Evolutionary conservation across 2,113 vertebrate genomes (phyloP).

Genomic region (Oenanthe oenanthe): DNA sequence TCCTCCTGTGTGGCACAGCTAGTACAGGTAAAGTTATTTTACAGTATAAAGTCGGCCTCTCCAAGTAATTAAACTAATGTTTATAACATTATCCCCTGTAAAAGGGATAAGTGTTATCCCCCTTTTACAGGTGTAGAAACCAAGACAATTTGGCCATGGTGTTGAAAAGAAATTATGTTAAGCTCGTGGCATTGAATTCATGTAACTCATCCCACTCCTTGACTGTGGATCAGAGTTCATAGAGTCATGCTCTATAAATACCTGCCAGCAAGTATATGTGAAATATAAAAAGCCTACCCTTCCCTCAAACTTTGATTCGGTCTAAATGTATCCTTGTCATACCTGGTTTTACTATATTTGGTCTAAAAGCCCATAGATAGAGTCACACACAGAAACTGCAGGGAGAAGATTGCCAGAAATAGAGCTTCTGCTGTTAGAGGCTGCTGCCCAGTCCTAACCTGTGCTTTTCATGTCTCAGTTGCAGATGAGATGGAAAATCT

Average conservation of each 20-base stretch:
- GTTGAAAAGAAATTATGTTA: constrained; percentile 45
- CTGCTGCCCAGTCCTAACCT: background rate
- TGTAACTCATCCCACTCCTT: constrained; percentile 38
- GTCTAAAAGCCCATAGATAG: background rate
- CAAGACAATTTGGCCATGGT: constrained; percentile 3
- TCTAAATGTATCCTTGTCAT: background rate
- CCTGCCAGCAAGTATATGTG: background rate
- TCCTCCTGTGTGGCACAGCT: background rate
- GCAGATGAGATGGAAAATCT: constrained; percentile 26
- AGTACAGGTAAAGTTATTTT: background rate
- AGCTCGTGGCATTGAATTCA: background rate
- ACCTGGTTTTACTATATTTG: background rate
- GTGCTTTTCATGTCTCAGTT: background rate
- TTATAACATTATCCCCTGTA: background rate
- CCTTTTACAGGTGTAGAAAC: constrained; percentile 14
- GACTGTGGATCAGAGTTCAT: background rate
- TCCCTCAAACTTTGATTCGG: background rate
- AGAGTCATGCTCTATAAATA: constrained; percentile 30
- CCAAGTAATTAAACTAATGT: background rate
- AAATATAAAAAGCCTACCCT: background rate
- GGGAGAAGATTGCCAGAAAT: background rate
- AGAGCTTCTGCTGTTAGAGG: background rate
- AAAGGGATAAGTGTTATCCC: constrained; percentile 5
- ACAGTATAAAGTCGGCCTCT: background rate
- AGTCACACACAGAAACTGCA: background rate